These are phyloP conservation scores for Cheilosia impressa DNA, from an alignment of 2,888 invertebrate genomes.

Conservation along the genomic window DNA sequence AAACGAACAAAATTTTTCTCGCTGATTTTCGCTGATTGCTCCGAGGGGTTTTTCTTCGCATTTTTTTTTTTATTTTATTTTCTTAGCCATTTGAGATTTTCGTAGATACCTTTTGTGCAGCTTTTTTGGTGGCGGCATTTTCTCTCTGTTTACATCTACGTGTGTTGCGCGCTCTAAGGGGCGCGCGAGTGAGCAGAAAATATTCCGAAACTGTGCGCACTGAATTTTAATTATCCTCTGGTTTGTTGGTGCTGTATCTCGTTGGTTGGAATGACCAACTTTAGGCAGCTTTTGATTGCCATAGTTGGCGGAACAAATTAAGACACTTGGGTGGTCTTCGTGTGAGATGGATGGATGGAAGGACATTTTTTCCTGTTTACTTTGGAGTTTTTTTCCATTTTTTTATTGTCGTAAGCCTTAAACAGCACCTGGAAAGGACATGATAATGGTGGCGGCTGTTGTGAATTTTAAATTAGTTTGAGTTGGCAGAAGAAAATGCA, in stretches of 20 bases:
- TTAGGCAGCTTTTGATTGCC: conserved; percentile 66
- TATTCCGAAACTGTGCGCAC: conserved; percentile 71
- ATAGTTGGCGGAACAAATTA: conserved; percentile 74
- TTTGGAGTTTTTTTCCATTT: conserved; percentile 55
- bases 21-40: conserved; percentile 65
- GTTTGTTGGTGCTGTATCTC: conserved; percentile 42
- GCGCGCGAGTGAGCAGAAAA: conserved; percentile 64
- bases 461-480: conserved; percentile 54
- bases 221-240: conserved; percentile 71
- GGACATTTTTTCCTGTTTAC: conserved; percentile 53
- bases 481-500: conserved; percentile 49
- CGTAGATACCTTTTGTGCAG: conserved; percentile 27
- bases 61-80: conserved; percentile 30
- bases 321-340: conserved; percentile 74
- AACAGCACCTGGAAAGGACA: conserved; percentile 61
- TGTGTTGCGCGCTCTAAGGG: conserved; percentile 38
- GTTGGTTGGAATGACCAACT: conserved; percentile 58
- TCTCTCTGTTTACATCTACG: conserved; percentile 51
- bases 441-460: conserved; percentile 35
- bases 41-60: conserved; percentile 31
- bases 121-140: conserved; percentile 50
- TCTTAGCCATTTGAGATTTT: conserved; percentile 49
- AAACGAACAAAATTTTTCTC: conserved; percentile 70
- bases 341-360: conserved; percentile 56
- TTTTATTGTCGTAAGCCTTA: conserved; percentile 17